Base-by-base conservation (phyloP, 2,797 vertebrate species). In the Chelon labrosus region DNA sequence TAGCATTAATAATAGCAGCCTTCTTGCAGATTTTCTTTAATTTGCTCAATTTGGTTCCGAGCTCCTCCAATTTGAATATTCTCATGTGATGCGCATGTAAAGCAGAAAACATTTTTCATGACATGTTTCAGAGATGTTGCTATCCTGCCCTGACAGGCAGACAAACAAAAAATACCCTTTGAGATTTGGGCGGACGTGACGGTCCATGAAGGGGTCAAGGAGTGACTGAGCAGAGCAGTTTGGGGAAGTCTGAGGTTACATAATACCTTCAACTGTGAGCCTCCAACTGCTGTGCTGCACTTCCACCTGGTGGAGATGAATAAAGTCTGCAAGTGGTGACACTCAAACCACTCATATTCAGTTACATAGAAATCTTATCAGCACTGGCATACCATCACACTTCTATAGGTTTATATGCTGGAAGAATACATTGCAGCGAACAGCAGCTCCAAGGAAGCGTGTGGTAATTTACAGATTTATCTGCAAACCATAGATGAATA, bases 231-330 rank as follows among this genome's bases (percentile, higher is more conserved):
- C 70, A 71, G 27, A 77, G 72, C 63, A 73, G 51, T 53, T 55
- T 38, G 52, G 60, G 53, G 46, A 38, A 3, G 50, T 67, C 47
- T 65, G 16, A 65, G 4, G 17, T 82, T 75, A 69, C 42, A 51
- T 76, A 80, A 89, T 35, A 39, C 50, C 54, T 35, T 65, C 47
- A 14, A 9, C 55, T 47, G 57, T 55, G 27, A 44, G 47, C 8
- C 5, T 39, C 22, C 39, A 66, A 27, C 19, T 1, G 50, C 53
- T 73, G 85, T 46, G 47, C 64, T 49, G 31, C 10, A 0, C 17
- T 65, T 38, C 87, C 88, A 68, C 57, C 88, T 82, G 56, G n/a
- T 85, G 89, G 88, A 52, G 4, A 0, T 0, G 5, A 22, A 46
- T 0, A 0, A 37, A 59, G 4, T 75, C 77, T 79, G 75, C 83